These are phyloP conservation scores for Bergia puertoricense DNA, from an alignment of 92 coral and sea anemone genomes.

Conservation along the genomic window DNA sequence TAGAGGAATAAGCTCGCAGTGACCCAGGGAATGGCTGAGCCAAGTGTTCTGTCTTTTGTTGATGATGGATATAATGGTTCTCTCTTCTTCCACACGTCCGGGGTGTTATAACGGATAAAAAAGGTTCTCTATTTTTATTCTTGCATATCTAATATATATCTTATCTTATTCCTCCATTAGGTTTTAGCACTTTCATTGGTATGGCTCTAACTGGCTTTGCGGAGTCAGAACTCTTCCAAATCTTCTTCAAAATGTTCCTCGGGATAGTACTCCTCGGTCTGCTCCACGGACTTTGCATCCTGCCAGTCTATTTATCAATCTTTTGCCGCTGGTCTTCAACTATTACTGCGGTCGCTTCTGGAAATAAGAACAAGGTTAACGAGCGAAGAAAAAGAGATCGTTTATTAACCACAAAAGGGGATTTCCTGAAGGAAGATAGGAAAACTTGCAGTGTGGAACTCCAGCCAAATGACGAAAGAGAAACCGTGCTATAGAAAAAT, in stretches of 20 bases:
- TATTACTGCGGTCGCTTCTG: conserved; percentile 35
- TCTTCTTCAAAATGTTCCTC: conserved; percentile 81
- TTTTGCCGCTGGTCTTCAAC: conserved; percentile 58
- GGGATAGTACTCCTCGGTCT: conserved; percentile 81
- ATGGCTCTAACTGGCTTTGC: conserved; percentile 77
- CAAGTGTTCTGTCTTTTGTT: too few species aligned
- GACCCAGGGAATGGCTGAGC: too few species aligned
- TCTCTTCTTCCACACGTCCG: too few species aligned
- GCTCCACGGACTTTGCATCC: conserved; percentile 75
- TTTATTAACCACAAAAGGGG: background rate
- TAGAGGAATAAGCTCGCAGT: too few species aligned
- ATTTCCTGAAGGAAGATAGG: background rate
- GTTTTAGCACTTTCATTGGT: conserved; percentile 77
- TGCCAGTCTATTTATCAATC: conserved; percentile 76
- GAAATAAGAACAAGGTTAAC: background rate
- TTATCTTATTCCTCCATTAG: conserved; percentile 19
- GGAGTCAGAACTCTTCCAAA: conserved; percentile 68
- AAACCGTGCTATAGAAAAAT: conserved; percentile 2
- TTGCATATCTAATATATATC: background rate
- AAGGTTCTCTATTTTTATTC: background rate
- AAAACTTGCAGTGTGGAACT: background rate
- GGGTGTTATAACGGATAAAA: too few species aligned
- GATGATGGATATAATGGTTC: too few species aligned
- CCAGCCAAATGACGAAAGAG: background rate
- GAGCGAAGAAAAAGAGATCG: background rate